Percentiles rank a stretch among this genome's conserved stretches.
Conservation (phyloP, 2,888 invertebrate species). For the Drosophila emarginata region DNA sequence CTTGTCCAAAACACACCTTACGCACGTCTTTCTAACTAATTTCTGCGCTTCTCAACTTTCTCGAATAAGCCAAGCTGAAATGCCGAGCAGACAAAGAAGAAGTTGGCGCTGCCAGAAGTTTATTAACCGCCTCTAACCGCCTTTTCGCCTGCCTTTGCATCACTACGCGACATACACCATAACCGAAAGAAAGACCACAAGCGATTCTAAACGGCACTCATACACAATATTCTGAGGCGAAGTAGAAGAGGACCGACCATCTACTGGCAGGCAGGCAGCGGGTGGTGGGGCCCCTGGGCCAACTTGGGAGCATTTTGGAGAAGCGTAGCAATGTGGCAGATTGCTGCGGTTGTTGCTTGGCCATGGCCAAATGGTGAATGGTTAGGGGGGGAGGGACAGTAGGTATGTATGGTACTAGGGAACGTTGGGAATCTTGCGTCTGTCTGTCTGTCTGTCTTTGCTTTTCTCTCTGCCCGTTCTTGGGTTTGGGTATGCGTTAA, state of each 20-base stretch:
- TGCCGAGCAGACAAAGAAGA: conserved; percentile 21
- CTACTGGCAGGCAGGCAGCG: background rate
- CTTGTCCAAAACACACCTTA: conserved; percentile 62
- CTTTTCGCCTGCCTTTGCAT: background rate
- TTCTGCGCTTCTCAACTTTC: conserved; percentile 67
- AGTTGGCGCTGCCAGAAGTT: conserved; percentile 64
- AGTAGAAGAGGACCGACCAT: background rate
- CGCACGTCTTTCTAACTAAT: conserved; percentile 72
- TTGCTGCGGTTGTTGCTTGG: conserved; percentile 18
- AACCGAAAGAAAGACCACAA: conserved; percentile 8
- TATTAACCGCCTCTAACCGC: conserved; percentile 52
- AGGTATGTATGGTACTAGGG: background rate
- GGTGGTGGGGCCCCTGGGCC: conserved; percentile 4
- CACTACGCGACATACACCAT: background rate
- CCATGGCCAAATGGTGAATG: background rate
- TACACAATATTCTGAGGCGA: background rate
- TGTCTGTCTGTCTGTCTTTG: background rate
- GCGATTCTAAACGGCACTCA: conserved; percentile 20
- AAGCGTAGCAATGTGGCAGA: conserved; percentile 44
- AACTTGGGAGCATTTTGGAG: conserved; percentile 46
- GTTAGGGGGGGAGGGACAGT: too few relatives aligned
- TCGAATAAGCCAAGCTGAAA: conserved; percentile 20
- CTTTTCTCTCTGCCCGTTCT: background rate
- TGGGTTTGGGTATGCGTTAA: conserved; percentile 44
- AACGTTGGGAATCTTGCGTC: background rate